phyloP scores from a whole-genome alignment of 2,888 invertebrate species.

The Octodonta nipae region DNA sequence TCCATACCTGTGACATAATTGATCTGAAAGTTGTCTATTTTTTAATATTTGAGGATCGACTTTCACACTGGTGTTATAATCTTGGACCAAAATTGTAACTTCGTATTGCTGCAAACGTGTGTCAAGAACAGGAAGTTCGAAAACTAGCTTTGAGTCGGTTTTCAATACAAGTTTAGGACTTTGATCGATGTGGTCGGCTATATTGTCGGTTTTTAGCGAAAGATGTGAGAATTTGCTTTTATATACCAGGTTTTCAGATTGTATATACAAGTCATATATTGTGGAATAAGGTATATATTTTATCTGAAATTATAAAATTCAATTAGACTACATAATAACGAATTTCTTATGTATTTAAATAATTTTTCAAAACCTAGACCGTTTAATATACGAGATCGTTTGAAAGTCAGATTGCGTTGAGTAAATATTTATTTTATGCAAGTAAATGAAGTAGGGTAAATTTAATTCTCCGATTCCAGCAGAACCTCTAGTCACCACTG shows the following conservation, averaged over 20 bases:
- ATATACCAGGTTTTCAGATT: slow-evolving; percentile 23
- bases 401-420: no score
- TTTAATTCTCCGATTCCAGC: no score
- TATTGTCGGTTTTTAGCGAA: slow-evolving; percentile 22
- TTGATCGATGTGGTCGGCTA: slow-evolving; percentile 26
- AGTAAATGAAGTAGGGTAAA: no score
- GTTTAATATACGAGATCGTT: no score
- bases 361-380: no score
- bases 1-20: slow-evolving; percentile 27
- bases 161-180: slow-evolving; percentile 22
- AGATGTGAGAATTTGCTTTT: slow-evolving; percentile 19
- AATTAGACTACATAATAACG: no score
- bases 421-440: background rate
- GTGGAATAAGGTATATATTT: slow-evolving; percentile 26
- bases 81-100: slow-evolving; percentile 27
- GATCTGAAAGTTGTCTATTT: slow-evolving; percentile 19
- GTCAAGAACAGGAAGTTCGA: slow-evolving; percentile 24
- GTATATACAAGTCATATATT: slow-evolving; percentile 24
- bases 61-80: slow-evolving; percentile 19
- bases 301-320: no score
- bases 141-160: slow-evolving; percentile 19
- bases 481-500: no score
- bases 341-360: no score
- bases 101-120: slow-evolving; percentile 21
- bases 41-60: slow-evolving; percentile 15